phyloP scores from a whole-genome alignment of 1,140 invertebrate genomes.

The Megalopta genalis region DNA sequence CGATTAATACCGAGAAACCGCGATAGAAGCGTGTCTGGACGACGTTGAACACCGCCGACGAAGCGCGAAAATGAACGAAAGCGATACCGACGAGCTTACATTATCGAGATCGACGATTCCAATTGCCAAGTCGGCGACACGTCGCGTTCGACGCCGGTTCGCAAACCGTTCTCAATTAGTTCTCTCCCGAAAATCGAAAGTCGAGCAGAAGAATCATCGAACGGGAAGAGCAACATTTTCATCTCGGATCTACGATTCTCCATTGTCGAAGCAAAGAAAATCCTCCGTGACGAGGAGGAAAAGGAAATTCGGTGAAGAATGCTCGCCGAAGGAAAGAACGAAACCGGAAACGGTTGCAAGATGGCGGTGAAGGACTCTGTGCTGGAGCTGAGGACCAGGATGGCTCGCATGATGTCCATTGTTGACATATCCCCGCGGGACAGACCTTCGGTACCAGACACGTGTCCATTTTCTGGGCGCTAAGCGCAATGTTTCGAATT shows the following conservation, averaged over 20 bases:
- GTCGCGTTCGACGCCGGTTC: too few species aligned
- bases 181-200: too few species aligned
- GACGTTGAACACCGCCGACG: not conserved
- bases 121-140: too few species aligned
- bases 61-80: constrained; percentile 27
- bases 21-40: constrained; percentile 19
- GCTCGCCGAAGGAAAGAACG: constrained; percentile 9
- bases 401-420: constrained; percentile 74
- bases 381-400: constrained; percentile 70
- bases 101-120: not conserved
- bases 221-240: too few species aligned
- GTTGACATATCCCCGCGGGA: constrained; percentile 71
- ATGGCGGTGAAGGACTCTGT: constrained; percentile 68
- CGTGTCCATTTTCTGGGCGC: not conserved
- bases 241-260: too few species aligned
- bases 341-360: constrained; percentile 32
- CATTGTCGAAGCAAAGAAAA: constrained; percentile 1
- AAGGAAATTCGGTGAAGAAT: constrained; percentile 11
- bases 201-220: too few species aligned
- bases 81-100: constrained; percentile 15
- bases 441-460: constrained; percentile 65
- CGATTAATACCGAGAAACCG: constrained; percentile 26
- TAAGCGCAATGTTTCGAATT: not conserved
- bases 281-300: not conserved
- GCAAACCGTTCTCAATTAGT: too few species aligned